These are phyloP conservation scores for Rhagium mordax DNA, from an alignment of 2,888 invertebrate genomes.

Conservation along the genomic window DNA sequence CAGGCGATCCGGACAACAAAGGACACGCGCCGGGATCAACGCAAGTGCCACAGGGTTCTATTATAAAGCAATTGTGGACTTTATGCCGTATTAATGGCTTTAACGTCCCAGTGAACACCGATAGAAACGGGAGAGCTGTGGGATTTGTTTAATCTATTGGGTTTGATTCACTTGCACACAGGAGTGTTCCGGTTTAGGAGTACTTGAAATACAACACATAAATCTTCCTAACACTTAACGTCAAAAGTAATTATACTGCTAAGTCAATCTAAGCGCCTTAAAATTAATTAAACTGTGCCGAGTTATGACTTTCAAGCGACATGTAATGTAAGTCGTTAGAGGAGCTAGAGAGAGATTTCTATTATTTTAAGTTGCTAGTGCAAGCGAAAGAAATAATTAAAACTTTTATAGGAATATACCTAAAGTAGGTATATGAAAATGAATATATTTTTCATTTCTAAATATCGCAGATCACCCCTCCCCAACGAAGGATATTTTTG, in stretches of 20 bases:
- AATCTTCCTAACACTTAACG: constrained; percentile 2
- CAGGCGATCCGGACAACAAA: constrained; percentile 51
- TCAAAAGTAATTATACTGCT: constrained; percentile 19
- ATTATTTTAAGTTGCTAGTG: too few relatives aligned
- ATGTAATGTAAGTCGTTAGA: neutral
- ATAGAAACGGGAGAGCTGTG: constrained; percentile 16
- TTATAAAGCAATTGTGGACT: constrained; percentile 64
- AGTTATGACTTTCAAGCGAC: neutral
- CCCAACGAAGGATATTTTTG: too few relatives aligned
- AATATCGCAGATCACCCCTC: too few relatives aligned
- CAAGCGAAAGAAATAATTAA: neutral
- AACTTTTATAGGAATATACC: too few relatives aligned
- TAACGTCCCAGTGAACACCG: constrained; percentile 60
- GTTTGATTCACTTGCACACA: constrained; percentile 6
- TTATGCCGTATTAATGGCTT: constrained; percentile 63
- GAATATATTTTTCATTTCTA: too few relatives aligned
- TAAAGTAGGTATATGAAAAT: too few relatives aligned
- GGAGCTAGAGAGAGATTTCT: too few relatives aligned
- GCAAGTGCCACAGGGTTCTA: constrained; percentile 60
- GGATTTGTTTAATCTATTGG: constrained; percentile 38
- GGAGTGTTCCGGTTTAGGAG: constrained; percentile 13
- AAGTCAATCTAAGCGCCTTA: constrained; percentile 10
- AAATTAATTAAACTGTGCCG: constrained; percentile 7
- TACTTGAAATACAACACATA: constrained; percentile 10
- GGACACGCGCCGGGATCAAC: constrained; percentile 62